Evolutionary conservation across 1,140 invertebrate species (phyloP), one percentile per base, ranked within the genome.

Genomic region (Monomorium pharaonis): DNA sequence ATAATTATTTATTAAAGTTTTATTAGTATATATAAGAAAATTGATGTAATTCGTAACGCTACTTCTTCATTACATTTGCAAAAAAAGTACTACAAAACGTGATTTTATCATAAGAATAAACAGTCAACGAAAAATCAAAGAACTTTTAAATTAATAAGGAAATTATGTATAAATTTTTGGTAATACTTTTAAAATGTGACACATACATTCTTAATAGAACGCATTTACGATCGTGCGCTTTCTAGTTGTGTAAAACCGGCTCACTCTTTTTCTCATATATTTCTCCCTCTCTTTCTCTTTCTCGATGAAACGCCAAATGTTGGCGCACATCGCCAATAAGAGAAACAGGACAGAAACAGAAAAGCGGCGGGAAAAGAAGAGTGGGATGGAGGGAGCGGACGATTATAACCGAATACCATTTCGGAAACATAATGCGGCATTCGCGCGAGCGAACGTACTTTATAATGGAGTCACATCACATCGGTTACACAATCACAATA

Each of bases 401-500:
- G 86, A 90, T 87, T 75, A 72, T 90, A 81, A 81, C 77, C 76
- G 86, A 90, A 90, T 89, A 72, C 86, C 78, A 90, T 90, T 90
- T 90, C 77, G 83, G 80, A 83, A 86, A 89, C 85, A 92, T 92
- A 92, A 92, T 92, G 88, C 72, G 56, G 88, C 84, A 83, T 84
- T 67, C 89, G 81, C 47, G 77, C 63, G 37, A 67, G 60, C 21
- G 65, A 77, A 84, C 91, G 90, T 89, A 87, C 91, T 86, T 91
- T 91, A 94, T 94, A 95, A 95, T 94, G 91, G 94, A 94, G 93
- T 94, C 93, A 94, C 92, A 92, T 94, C 93, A 92, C 94, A 94
- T 94, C 93, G 93, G 94, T 94, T 94, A 94, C 94, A 94, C 94
- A 94, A 94, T 94, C 93, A 95, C 94, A 95, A 95, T 95, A 91